Base-by-base conservation (phyloP, 2,113 vertebrate genomes). In the Myrmecophaga tridactyla region DNA sequence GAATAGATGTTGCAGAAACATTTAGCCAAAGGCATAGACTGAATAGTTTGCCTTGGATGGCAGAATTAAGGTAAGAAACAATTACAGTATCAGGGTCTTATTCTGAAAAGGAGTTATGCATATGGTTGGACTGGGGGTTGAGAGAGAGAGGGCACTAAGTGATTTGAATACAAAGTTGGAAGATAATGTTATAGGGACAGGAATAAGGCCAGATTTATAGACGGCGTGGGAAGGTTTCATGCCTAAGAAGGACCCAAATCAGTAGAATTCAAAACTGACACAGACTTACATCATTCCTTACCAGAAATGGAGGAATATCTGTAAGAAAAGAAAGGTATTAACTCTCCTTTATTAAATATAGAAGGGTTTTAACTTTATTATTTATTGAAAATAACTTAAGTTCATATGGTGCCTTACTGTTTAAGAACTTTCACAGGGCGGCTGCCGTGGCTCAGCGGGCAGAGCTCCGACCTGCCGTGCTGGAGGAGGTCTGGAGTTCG, bases 271-370 rank as follows among this genome's bases (percentile, higher is more conserved):
- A 63, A 34, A 39, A 89, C 39, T 62, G 58, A 75, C 31, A 39
- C 36, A 80, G 65, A n/a, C n/a, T n/a, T n/a, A 76, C 29, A 13
- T 63, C 82, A 82, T 39, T 94, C 58, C 31, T 25, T 39, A 51
- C 51, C 60, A 14, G 2, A 90, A 39, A 90, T 82, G 76, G 51
- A 76, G n/a, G 58, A 53, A n/a, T 80, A 77, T 53, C 34, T 86
- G 31, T 87, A n/a, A n/a, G n/a, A 73, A 90, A 27, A 94, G 25
- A 83, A 90, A 75, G 18, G 76, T 29, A 86, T 93, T 86, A 56
- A 29, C 48, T 90, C 36, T 72, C 31, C 25, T 82, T 34, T 65
- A 18, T 51, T 95, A 69, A 76, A 53, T 77, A 69, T 76, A 43
- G 73, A 81, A 70, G 46, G 8, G 29, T 90, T n/a, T n/a, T n/a